Percentiles rank a stretch among this genome's conserved stretches.
Evolutionary conservation across 2,888 invertebrate species (phyloP).

Genomic region (Leucania comma): DNA sequence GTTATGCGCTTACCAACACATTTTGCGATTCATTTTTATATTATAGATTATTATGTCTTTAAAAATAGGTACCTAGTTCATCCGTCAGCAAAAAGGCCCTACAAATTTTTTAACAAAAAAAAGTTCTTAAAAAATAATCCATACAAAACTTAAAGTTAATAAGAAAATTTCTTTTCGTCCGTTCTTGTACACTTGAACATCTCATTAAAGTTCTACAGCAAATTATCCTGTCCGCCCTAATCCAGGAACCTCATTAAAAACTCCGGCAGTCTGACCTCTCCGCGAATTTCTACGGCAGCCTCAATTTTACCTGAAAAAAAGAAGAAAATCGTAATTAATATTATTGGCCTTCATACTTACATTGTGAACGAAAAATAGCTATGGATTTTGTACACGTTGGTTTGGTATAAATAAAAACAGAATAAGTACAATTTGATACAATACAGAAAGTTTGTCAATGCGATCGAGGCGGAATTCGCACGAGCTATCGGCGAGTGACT

Average conservation of each 20-base stretch:
- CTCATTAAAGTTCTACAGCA: slow-evolving; percentile 71
- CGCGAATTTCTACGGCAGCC: slow-evolving; percentile 44
- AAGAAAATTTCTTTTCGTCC: slow-evolving; percentile 53
- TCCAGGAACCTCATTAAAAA: slow-evolving; percentile 68
- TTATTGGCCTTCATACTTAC: slow-evolving; percentile 25
- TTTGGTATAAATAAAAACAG: too few relatives aligned
- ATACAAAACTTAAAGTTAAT: slow-evolving; percentile 55
- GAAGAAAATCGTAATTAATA: slow-evolving; percentile 60
- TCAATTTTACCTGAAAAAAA: slow-evolving; percentile 65
- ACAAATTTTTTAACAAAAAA: neutral
- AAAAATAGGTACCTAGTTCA: too few relatives aligned
- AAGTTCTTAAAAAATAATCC: slow-evolving; percentile 18
- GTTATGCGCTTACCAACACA: too few relatives aligned
- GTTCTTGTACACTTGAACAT: slow-evolving; percentile 59
- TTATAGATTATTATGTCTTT: too few relatives aligned
- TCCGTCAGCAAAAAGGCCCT: neutral
- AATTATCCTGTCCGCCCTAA: slow-evolving; percentile 68
- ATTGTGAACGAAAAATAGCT: neutral
- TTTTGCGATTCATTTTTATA: too few relatives aligned
- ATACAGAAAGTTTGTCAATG: too few relatives aligned
- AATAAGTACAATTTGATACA: too few relatives aligned
- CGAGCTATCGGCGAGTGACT: too few relatives aligned
- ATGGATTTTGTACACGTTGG: neutral
- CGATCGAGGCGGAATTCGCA: too few relatives aligned
- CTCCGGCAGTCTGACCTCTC: slow-evolving; percentile 54